Conservation (phyloP, 2,888 invertebrate species). For the Thymelicus acteon region DNA sequence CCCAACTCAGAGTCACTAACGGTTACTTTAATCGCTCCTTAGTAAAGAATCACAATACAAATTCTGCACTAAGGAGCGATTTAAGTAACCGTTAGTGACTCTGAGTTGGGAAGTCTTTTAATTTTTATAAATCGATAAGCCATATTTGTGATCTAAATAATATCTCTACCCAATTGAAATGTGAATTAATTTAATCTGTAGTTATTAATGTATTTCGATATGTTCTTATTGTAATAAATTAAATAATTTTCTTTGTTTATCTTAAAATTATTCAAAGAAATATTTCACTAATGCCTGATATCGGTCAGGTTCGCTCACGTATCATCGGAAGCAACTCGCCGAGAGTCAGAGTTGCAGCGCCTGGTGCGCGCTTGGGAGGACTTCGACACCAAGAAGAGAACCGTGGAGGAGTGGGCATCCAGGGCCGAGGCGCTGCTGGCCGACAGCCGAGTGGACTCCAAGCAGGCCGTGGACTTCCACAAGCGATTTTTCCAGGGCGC, state of each 20-base stretch:
- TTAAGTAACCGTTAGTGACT: too few relatives aligned
- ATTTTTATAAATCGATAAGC: too few relatives aligned
- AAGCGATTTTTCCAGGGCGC: constrained; percentile 95
- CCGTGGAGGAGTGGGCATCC: constrained; percentile 94
- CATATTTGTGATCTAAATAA: too few relatives aligned
- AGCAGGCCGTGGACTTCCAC: constrained; percentile 92
- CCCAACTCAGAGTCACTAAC: too few relatives aligned
- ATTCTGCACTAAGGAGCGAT: too few relatives aligned
- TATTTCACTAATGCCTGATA: too few relatives aligned
- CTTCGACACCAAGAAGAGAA: constrained; percentile 90
- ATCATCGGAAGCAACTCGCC: constrained; percentile 89
- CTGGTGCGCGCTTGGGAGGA: constrained; percentile 93
- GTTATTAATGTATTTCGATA: not conserved
- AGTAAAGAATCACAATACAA: too few relatives aligned
- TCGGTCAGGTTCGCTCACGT: constrained; percentile 89
- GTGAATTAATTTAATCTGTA: too few relatives aligned
- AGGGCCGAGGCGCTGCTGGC: constrained; percentile 92
- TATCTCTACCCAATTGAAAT: too few relatives aligned
- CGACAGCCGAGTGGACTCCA: constrained; percentile 91
- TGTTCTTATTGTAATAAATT: too few relatives aligned
- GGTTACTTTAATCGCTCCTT: too few relatives aligned
- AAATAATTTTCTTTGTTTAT: not conserved
- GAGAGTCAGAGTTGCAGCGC: constrained; percentile 92
- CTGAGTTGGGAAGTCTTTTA: too few relatives aligned
- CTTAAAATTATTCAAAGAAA: not conserved